A percentile compares a stretch with the other conserved stretches of the same genome.
phyloP scores from a whole-genome alignment of 2,797 vertebrate species.

The Hozukius guyotensis region DNA sequence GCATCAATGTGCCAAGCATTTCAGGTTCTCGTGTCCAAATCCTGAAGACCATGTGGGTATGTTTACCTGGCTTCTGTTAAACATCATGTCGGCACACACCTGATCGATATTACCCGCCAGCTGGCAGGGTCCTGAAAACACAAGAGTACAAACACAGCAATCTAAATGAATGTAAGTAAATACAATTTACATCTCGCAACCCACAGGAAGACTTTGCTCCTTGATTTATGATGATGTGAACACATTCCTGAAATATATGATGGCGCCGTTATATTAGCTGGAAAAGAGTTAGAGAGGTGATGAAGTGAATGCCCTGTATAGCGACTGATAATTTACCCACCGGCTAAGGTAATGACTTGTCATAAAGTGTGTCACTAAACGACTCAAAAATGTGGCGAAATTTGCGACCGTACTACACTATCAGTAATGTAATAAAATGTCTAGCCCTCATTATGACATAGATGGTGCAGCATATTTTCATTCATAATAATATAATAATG shows the following conservation, averaged over 20 bases:
- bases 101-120: neutral
- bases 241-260: constrained; percentile 33
- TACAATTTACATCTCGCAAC: constrained; percentile 1
- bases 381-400: constrained; percentile 11
- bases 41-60: neutral
- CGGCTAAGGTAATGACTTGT: constrained; percentile 28
- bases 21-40: neutral
- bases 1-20: neutral
- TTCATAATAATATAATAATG: neutral
- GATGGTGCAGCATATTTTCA: neutral
- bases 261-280: constrained; percentile 22
- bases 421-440: neutral
- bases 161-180: constrained; percentile 25
- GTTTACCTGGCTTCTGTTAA: neutral
- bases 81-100: no score
- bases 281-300: constrained; percentile 23
- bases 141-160: constrained; percentile 19
- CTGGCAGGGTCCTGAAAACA: neutral
- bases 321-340: constrained; percentile 35
- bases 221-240: constrained; percentile 46
- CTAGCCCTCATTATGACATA: neutral
- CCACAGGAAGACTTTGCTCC: neutral
- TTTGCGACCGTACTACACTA: neutral
- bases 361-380: constrained; percentile 29
- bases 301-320: constrained; percentile 31